Evolutionary conservation across 64 coral and sea anemone genomes (phyloP), one percentile per base, ranked within the genome.

Genomic region (Porites lutea): DNA sequence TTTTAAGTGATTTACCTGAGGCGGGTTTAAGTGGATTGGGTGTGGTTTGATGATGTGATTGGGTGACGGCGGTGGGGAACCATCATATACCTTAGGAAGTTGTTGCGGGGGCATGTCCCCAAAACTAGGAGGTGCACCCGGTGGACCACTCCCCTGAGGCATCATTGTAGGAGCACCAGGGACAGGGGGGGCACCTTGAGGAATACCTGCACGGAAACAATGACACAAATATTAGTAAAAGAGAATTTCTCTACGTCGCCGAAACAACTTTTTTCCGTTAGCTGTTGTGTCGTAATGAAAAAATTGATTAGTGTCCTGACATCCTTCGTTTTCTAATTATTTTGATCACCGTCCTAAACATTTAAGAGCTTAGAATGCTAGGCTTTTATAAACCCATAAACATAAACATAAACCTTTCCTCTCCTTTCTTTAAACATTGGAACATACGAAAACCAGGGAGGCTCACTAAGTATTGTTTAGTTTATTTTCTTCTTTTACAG

Each of bases 101-200:
- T 77, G 70, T 75, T 83, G 71, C n/a, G 66, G 82, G 19, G 54
- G 61, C 44, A 72, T 53, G 59, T 62, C 68, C 11, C 63, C 46
- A 54, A 65, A 92, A 73, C 90, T 92, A 14, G 93, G 93, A 9
- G 93, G 93, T 6, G 88, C 93, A 37, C 93, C 93, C 61, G 93
- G 93, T 43, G 93, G 93, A 10, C 88, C 89, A 51, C 88, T 75
- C 55, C 82, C 88, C 46, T 50, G 93, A 48, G 88, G 70, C 71
- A 90, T 85, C 88, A 95, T 86, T 51, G 88, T 59, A 62, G 72
- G 27, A 7, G 18, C 69, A 51, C 54, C 54, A 65, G 27, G 14
- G 61, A 9, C 76, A 9, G 88, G 75, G 43, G 89, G 89, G 45
- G 59, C 49, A 78, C 86, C 71, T 83, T 83, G 80, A 51, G 60